Base-by-base conservation (phyloP, 2,888 invertebrate species). In the Oscheius sp. region DNA sequence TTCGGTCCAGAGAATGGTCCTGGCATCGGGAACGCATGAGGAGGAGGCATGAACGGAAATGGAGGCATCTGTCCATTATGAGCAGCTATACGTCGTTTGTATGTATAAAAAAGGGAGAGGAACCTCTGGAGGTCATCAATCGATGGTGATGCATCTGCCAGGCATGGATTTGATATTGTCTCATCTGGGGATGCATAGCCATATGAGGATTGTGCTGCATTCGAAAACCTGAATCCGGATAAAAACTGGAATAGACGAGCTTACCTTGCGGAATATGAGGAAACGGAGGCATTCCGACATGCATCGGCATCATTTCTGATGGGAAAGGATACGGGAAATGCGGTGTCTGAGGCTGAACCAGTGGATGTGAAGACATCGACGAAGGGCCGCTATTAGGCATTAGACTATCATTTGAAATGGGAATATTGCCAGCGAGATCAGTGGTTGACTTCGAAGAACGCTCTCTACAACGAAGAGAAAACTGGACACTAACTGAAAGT, bases 1-100 rank as follows among this genome's bases (percentile, higher is more conserved):
- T 37, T 60, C n/a, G 59, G 59, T 13, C 59, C 59, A n/a, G 59
- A 60, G 35, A 60, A 32, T 32, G 59, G 59, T 47, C 63, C 63
- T n/a, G 47, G 63, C 29, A 48, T 42, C 21, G 13, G 21, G 9
- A n/a, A 53, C 7, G 62, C n/a, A 62, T 42, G 47, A 9, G 62
- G 35, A 13, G 47, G 53, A 32, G 53, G 35, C 68, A 33, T 13
- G 9, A 13, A 66, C 21, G 66, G 66, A 35, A 58, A 53, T 9
- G 53, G 53, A 5, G 63, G 42, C 63, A 63, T 63, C 48, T 47
- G 63, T 48, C 63, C 63, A 63, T 4, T 4, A 53, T 29, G 32
- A 33, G 58, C 42, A 42, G 42, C 42, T 42, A 42, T 5, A 13
- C 47, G 60, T 11, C 42, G 9, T 62, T 37, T 11, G n/a, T 13